Percentiles rank a stretch among this genome's conserved stretches.
Conservation (phyloP, 2,113 vertebrate genomes). For the Phocoena phocoena region DNA sequence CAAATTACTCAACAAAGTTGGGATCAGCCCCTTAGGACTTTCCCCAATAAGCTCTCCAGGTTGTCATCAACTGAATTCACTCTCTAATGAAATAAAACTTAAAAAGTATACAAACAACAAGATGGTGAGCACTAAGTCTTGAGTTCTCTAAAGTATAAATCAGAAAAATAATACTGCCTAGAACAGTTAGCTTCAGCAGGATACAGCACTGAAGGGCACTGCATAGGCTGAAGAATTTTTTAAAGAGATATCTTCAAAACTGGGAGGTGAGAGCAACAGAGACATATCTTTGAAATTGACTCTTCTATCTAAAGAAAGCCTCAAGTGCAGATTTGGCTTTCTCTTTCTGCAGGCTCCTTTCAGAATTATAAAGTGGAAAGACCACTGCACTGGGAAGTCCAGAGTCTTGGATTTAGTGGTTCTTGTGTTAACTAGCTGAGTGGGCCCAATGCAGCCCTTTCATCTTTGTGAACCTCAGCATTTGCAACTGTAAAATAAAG, state of each 20-base stretch:
- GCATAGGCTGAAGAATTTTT: background rate
- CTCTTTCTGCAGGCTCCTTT: background rate
- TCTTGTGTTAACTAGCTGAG: background rate
- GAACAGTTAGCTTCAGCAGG: background rate
- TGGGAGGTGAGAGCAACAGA: background rate
- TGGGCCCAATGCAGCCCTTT: background rate
- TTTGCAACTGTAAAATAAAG: background rate
- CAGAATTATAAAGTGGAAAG: background rate
- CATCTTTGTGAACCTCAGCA: background rate
- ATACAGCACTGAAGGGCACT: background rate
- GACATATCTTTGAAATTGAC: background rate
- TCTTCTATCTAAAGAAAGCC: background rate
- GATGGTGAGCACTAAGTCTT: background rate
- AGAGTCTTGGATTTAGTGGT: background rate
- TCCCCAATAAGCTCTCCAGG: background rate
- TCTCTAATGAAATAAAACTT: background rate
- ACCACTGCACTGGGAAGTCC: background rate
- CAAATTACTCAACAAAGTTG: background rate
- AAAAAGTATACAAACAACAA: background rate
- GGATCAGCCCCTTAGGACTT: background rate
- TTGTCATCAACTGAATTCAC: background rate
- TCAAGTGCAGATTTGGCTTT: background rate
- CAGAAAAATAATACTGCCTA: background rate
- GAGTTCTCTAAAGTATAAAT: background rate
- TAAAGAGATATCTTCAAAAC: background rate